phyloP scores from a whole-genome alignment of 2,113 vertebrate genomes.

The Microcebus griseorufus region DNA sequence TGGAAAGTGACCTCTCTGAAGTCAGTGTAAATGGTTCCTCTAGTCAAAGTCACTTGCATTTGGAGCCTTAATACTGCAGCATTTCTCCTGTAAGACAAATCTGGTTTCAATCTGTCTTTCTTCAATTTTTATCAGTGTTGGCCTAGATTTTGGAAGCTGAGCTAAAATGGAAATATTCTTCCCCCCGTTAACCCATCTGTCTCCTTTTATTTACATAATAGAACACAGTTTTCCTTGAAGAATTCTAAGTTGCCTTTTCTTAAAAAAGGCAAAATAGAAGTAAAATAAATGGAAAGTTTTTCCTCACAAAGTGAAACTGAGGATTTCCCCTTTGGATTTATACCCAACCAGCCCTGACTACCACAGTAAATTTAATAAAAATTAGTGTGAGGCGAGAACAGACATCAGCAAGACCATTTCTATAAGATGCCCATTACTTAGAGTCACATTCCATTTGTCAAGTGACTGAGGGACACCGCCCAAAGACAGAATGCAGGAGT shows the following conservation, averaged over 20 bases:
- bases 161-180: constrained; percentile 75
- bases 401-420: not conserved
- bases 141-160: constrained; percentile 77
- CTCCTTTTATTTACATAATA: constrained; percentile 82
- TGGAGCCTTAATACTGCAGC: not conserved
- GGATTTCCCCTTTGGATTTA: not conserved
- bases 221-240: constrained; percentile 56
- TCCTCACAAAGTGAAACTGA: not conserved
- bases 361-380: not conserved
- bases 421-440: not conserved
- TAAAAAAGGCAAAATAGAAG: constrained; percentile 3
- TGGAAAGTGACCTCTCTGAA: not conserved
- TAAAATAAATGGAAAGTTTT: constrained; percentile 47
- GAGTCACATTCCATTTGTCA: not conserved
- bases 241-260: constrained; percentile 1
- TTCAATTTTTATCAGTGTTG: constrained; percentile 72
- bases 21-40: constrained; percentile 17
- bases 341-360: not conserved
- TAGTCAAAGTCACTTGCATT: not conserved
- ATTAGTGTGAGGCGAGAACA: not conserved
- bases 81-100: constrained; percentile 49
- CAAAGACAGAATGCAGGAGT: not conserved
- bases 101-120: constrained; percentile 69
- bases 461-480: not conserved
- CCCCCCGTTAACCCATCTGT: constrained; percentile 73